These are phyloP conservation scores for Sericinus montela DNA, from an alignment of 2,888 invertebrate species.

Conservation along the genomic window DNA sequence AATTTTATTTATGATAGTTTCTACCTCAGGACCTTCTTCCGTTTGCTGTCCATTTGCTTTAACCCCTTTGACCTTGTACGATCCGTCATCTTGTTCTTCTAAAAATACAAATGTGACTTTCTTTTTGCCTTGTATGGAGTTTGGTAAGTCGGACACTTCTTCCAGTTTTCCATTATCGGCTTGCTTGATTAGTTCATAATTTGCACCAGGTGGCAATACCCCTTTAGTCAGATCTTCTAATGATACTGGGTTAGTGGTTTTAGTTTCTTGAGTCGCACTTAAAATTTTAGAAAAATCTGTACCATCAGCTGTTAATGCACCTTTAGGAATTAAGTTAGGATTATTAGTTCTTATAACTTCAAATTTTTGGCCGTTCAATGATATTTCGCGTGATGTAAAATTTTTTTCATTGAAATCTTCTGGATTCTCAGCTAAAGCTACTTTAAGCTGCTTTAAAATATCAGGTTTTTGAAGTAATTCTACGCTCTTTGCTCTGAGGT, in stretches of 20 bases:
- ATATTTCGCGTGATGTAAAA: slow-evolving; percentile 85
- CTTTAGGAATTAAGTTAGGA: slow-evolving; percentile 82
- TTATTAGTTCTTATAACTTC: slow-evolving; percentile 86
- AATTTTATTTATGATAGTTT: slow-evolving; percentile 88
- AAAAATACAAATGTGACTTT: slow-evolving; percentile 92
- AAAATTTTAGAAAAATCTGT: slow-evolving; percentile 61
- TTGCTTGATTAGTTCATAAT: slow-evolving; percentile 90
- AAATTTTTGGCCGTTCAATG: slow-evolving; percentile 86
- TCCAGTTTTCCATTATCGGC: slow-evolving; percentile 86
- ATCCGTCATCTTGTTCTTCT: slow-evolving; percentile 91
- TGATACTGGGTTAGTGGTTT: slow-evolving; percentile 63
- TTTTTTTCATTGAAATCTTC: slow-evolving; percentile 83
- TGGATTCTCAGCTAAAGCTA: slow-evolving; percentile 84
- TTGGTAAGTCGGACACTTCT: slow-evolving; percentile 81
- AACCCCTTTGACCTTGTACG: slow-evolving; percentile 90
- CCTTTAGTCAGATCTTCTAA: slow-evolving; percentile 89
- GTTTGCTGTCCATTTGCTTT: slow-evolving; percentile 87
- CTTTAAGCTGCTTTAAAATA: slow-evolving; percentile 85
- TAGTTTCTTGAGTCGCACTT: slow-evolving; percentile 52
- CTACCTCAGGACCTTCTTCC: slow-evolving; percentile 86
- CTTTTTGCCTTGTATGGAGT: slow-evolving; percentile 82
- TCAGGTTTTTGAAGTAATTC: slow-evolving; percentile 84
- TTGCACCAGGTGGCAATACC: slow-evolving; percentile 87
- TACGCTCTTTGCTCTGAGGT: slow-evolving; percentile 67
- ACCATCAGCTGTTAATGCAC: slow-evolving; percentile 72